Conservation (phyloP, 1,140 invertebrate genomes). For the Drosophila erecta region DNA sequence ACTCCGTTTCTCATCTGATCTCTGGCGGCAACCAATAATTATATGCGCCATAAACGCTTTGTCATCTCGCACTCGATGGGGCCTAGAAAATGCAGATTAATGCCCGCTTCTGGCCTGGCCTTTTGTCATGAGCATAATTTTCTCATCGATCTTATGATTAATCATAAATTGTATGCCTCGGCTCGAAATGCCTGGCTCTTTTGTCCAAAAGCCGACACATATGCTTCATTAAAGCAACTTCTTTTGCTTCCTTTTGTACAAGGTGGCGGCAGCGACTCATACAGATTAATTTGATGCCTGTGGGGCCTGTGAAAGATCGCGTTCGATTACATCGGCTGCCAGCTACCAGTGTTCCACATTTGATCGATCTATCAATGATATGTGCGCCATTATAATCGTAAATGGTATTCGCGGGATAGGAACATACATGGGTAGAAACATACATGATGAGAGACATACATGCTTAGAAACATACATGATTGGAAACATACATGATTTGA, state of each 20-base stretch:
- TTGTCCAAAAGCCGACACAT: constrained; percentile 62
- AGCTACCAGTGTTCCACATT: constrained; percentile 79
- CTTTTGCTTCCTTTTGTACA: constrained; percentile 37
- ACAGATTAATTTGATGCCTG: constrained; percentile 71
- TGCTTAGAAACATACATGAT: too few relatives aligned
- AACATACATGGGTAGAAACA: too few relatives aligned
- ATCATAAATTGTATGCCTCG: constrained; percentile 73
- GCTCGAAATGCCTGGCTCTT: constrained; percentile 22
- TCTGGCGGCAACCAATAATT: constrained; percentile 79
- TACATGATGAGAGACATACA: too few relatives aligned
- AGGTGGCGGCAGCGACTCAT: constrained; percentile 32
- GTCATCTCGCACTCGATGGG: constrained; percentile 61
- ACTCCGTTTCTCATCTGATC: constrained; percentile 63
- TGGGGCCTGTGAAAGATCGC: constrained; percentile 48
- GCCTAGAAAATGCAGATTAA: constrained; percentile 80
- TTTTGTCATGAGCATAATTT: constrained; percentile 82
- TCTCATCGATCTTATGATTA: constrained; percentile 83
- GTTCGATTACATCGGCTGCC: constrained; percentile 77
- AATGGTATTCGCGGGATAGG: background rate
- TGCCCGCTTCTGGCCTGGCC: constrained; percentile 52
- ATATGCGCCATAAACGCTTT: constrained; percentile 80
- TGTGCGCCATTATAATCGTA: constrained; percentile 28
- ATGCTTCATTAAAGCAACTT: constrained; percentile 78
- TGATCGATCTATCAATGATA: constrained; percentile 74
- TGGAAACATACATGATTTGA: too few relatives aligned